These are phyloP conservation scores for Eilema caniola DNA, from an alignment of 2,888 invertebrate species.

Conservation along the genomic window DNA sequence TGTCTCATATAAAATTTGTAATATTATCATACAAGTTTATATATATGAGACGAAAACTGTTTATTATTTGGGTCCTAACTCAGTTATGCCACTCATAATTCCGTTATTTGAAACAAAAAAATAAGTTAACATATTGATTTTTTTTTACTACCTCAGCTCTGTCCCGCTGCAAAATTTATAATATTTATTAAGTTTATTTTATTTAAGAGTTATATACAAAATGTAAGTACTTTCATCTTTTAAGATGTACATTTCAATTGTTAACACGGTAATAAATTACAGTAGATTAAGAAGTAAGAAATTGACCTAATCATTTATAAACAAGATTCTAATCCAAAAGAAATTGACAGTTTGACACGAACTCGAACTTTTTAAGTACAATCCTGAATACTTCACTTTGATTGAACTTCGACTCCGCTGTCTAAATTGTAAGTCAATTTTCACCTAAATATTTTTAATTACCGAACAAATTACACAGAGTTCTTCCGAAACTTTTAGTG, in stretches of 20 bases:
- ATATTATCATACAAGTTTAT: no score
- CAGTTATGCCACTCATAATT: no score
- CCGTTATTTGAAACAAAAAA: no score
- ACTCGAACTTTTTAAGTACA: constrained; percentile 1
- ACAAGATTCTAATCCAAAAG: constrained; percentile 3
- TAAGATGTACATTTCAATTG: not conserved
- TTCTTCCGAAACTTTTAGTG: constrained; percentile 24
- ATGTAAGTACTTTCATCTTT: no score
- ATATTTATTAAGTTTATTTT: no score
- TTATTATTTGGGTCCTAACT: no score
- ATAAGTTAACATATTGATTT: no score
- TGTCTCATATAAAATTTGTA: no score
- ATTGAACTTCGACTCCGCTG: constrained; percentile 9
- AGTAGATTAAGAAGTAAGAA: not conserved
- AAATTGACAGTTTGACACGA: constrained; percentile 10
- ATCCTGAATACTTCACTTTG: constrained; percentile 9
- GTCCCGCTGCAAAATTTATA: no score
- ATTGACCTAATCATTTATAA: not conserved
- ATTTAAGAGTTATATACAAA: no score
- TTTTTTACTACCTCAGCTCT: no score
- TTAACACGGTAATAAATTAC: not conserved
- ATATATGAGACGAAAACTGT: no score
- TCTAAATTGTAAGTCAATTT: constrained; percentile 8
- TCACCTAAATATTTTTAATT: constrained; percentile 17
- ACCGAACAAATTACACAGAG: constrained; percentile 22